Percentiles rank a stretch among this genome's conserved stretches.
phyloP scores from a whole-genome alignment of 2,113 vertebrate species.

The Centropus unirufus region DNA sequence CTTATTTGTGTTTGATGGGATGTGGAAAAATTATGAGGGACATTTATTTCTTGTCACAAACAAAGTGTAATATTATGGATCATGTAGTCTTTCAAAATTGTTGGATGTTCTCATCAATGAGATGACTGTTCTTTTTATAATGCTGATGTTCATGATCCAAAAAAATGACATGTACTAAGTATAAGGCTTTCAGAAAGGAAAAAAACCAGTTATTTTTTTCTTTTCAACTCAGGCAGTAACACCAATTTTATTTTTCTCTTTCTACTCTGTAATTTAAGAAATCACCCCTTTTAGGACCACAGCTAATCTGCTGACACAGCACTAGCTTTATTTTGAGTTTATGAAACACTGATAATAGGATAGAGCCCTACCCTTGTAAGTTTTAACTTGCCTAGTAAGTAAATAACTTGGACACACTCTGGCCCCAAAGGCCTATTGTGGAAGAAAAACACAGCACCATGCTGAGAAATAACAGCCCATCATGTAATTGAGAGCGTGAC shows the following conservation, averaged over 20 bases:
- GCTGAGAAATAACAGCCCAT: constrained; percentile 33
- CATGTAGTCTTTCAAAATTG: neutral
- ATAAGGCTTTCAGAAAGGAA: neutral
- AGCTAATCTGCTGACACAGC: constrained; percentile 28
- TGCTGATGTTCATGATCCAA: neutral
- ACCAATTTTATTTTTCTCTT: constrained; percentile 38
- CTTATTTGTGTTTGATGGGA: constrained; percentile 18
- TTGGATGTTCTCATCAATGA: neutral
- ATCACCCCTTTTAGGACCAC: neutral
- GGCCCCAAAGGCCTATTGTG: neutral
- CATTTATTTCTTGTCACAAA: neutral
- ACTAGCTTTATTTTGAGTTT: constrained; percentile 33
- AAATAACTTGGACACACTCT: neutral
- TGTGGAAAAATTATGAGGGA: neutral
- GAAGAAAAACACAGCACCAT: constrained; percentile 24
- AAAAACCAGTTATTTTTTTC: neutral
- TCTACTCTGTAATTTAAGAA: constrained; percentile 47
- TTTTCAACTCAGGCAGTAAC: neutral
- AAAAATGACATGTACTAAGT: neutral
- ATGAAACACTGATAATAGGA: constrained; percentile 7
- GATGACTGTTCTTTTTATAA: neutral
- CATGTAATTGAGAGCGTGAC: neutral
- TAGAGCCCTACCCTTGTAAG: neutral
- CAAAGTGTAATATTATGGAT: neutral
- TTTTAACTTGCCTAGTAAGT: neutral